Percentiles rank a stretch among this genome's conserved stretches.
Conservation (phyloP, 2,113 vertebrate genomes). For the Cyanoderma ruficeps region DNA sequence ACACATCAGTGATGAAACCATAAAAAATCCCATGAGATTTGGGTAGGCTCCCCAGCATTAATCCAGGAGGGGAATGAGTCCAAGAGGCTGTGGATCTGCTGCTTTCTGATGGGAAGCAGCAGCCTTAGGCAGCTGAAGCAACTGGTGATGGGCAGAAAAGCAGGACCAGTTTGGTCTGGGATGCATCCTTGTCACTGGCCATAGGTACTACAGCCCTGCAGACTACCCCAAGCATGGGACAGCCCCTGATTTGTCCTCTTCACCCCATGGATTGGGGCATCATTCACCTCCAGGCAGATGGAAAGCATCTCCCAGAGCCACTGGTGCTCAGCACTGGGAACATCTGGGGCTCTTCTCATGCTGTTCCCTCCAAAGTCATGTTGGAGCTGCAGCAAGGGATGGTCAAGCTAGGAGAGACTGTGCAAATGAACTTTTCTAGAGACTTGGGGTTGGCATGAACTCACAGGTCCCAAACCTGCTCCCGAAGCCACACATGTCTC, state of each 20-base stretch:
- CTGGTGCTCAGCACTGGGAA: not conserved
- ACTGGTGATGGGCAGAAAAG: not conserved
- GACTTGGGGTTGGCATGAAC: not conserved
- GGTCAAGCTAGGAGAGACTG: not conserved
- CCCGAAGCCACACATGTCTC: not conserved
- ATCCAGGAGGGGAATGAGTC: not conserved
- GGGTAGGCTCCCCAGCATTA: not conserved
- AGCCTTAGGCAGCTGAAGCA: not conserved
- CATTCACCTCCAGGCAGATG: accelerated
- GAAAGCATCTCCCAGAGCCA: accelerated
- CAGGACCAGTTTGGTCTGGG: not conserved
- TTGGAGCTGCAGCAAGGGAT: not conserved
- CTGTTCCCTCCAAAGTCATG: not conserved
- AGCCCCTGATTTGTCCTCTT: not conserved
- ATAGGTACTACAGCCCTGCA: not conserved
- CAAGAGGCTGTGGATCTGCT: not conserved
- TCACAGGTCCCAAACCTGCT: not conserved
- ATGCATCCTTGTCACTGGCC: not conserved
- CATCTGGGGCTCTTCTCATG: not conserved
- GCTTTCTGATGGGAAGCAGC: not conserved
- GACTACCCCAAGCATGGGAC: not conserved
- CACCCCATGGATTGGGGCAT: accelerated
- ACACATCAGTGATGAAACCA: not conserved
- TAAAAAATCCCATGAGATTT: not conserved
- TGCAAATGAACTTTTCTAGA: not conserved